Evolutionary conservation across 1,140 invertebrate genomes (phyloP), one percentile per base, ranked within the genome.

Genomic region (Semibalanus balanoides): DNA sequence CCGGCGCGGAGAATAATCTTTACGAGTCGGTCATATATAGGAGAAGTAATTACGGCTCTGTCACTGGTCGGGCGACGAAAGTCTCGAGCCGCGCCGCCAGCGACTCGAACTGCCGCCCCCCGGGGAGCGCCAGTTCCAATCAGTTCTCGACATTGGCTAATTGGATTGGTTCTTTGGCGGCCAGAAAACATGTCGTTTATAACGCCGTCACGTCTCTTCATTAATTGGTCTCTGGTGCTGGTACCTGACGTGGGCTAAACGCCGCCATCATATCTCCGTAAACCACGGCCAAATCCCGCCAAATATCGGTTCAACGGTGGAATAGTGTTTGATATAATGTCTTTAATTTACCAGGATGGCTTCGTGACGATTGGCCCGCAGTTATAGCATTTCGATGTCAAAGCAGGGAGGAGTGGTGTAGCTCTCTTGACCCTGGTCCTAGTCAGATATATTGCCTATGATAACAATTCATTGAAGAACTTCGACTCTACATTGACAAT

Each of bases 1-100:
- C 35, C 35, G 35, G 35, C 35, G 35, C 35, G 35, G n/a, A n/a
- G 27, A 74, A 27, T 43, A 43, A 74, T 74, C 35, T 74, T 43
- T 74, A 74, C 28, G 51, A 25, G 14, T 25, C 22, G 51, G 51
- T 64, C 51, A 64, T 64, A 64, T 64, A 64, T 64, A 64, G 51
- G 22, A 25, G 22, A 64, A 64, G 51, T 64, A 64, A 64, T 64
- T 64, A 64, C 22, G 51, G 51, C 51, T 64, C 51, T 64, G 51
- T 64, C 51, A 64, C 51, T 64, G 22, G 51, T 64, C 51, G 51
- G 51, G 22, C 11, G 14, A 1, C 22, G 22, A 19, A 64, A 64
- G 22, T 64, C 51, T 64, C 51, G 51, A 25, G 51, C 22, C 51
- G 35, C 35, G 5, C 51, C 51, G 22, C 1, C 22, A 19, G 51